A percentile compares a stretch with the other conserved stretches of the same genome.
Conservation (phyloP, 2,888 invertebrate genomes). For the Chloroclystis v-ata region DNA sequence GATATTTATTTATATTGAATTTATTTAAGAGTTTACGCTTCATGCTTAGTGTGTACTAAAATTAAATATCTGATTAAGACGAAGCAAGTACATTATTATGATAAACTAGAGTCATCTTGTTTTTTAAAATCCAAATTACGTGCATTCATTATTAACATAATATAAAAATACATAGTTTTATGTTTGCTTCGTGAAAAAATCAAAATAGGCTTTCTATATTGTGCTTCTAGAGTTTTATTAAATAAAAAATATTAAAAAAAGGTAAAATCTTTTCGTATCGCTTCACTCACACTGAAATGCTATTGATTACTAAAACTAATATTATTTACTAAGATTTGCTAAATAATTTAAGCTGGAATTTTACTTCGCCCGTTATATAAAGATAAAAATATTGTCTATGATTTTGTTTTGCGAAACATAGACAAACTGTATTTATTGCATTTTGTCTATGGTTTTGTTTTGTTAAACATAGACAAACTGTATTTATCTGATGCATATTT, state of each 20-base stretch:
- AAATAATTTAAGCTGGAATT: slow-evolving; percentile 4
- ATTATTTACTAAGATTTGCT: slow-evolving; percentile 4
- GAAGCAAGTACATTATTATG: slow-evolving; percentile 16
- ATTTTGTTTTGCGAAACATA: too few species aligned
- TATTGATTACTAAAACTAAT: slow-evolving; percentile 44
- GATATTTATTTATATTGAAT: slow-evolving; percentile 29
- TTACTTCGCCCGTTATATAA: too few species aligned
- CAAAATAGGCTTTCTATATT: slow-evolving; percentile 32
- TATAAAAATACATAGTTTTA: slow-evolving; percentile 19
- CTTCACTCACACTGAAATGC: slow-evolving; percentile 64
- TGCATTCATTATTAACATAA: too few species aligned
- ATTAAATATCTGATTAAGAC: neutral
- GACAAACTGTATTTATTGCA: too few species aligned
- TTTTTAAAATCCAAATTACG: too few species aligned
- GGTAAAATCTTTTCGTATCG: slow-evolving; percentile 41
- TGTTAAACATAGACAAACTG: too few species aligned
- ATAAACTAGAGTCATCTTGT: neutral
- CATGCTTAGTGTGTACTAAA: slow-evolving; percentile 38
- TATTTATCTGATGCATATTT: too few species aligned
- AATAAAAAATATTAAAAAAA: slow-evolving; percentile 43
- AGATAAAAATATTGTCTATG: too few species aligned
- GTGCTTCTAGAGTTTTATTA: slow-evolving; percentile 55
- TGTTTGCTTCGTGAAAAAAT: slow-evolving; percentile 24
- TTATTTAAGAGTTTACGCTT: slow-evolving; percentile 33
- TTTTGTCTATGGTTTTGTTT: too few species aligned